Evolutionary conservation across 2,797 vertebrate species (phyloP).

Genomic region (Emydoidea blandingii): DNA sequence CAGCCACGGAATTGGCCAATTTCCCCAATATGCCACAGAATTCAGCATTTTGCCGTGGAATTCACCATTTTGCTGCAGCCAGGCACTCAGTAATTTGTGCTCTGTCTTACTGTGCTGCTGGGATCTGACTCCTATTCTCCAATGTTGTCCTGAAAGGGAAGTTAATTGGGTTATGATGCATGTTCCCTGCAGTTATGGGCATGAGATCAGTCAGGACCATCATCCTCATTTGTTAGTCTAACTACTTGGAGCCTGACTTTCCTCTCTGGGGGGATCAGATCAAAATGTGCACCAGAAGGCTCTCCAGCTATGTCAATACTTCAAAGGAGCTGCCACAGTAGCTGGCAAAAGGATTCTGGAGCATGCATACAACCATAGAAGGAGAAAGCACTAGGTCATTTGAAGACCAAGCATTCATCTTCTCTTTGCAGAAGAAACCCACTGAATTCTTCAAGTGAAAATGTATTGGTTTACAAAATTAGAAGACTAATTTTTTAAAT

Average conservation of each 20-base stretch:
- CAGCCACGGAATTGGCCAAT: background rate
- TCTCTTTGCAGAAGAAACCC: background rate
- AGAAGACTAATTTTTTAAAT: slow-evolving; percentile 12
- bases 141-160: background rate
- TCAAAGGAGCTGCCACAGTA: background rate
- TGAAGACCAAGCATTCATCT: background rate
- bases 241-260: background rate
- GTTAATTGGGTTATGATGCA: background rate
- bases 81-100: background rate
- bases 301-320: background rate
- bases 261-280: background rate
- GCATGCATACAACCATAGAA: background rate
- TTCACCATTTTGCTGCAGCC: background rate
- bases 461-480: background rate
- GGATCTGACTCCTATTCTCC: background rate
- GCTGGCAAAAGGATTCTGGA: background rate
- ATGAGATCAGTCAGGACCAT: background rate
- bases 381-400: background rate
- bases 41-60: background rate
- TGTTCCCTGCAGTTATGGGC: background rate
- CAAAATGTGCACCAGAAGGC: background rate
- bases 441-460: background rate
- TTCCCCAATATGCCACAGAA: background rate
- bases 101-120: background rate
- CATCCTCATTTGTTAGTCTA: background rate